A percentile compares a stretch with the other conserved stretches of the same genome.
phyloP scores from a whole-genome alignment of 2,888 invertebrate species.

The Rhagophthalmus giganteus region DNA sequence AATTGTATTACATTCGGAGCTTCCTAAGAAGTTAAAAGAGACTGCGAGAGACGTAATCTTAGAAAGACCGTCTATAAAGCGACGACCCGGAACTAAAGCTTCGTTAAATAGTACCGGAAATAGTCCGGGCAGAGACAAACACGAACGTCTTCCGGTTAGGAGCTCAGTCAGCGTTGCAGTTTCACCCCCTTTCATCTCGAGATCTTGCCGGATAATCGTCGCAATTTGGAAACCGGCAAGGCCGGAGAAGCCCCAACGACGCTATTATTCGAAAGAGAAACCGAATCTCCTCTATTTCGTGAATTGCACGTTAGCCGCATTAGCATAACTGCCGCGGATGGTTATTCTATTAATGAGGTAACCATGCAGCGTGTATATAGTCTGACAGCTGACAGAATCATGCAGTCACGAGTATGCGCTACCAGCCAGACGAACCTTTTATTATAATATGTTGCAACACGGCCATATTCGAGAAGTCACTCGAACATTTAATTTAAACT shows the following conservation, averaged over 20 bases:
- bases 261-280: conserved; percentile 19
- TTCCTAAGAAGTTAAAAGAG: conserved; percentile 21
- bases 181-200: conserved; percentile 18
- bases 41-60: conserved; percentile 37
- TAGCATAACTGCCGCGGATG: conserved; percentile 31
- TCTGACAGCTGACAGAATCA: conserved; percentile 32
- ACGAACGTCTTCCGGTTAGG: conserved; percentile 40
- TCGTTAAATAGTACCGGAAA: conserved; percentile 45
- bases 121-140: conserved; percentile 44
- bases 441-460: conserved; percentile 17
- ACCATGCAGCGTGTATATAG: conserved; percentile 27
- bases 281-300: conserved; percentile 19
- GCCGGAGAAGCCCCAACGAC: conserved; percentile 2
- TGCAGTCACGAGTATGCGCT: conserved; percentile 25
- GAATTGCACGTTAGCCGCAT: conserved; percentile 22
- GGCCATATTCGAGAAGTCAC: not conserved
- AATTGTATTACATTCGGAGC: conserved; percentile 13
- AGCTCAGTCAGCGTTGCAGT: conserved; percentile 38
- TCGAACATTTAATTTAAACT: conserved; percentile 8
- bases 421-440: conserved; percentile 23
- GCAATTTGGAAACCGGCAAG: conserved; percentile 15
- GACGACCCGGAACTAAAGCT: conserved; percentile 44
- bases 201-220: conserved; percentile 20
- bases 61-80: conserved; percentile 34
- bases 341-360: conserved; percentile 33